Evolutionary conservation across 2,888 invertebrate genomes (phyloP), one percentile per base, ranked within the genome.

Genomic region (Xiphydria camelus): DNA sequence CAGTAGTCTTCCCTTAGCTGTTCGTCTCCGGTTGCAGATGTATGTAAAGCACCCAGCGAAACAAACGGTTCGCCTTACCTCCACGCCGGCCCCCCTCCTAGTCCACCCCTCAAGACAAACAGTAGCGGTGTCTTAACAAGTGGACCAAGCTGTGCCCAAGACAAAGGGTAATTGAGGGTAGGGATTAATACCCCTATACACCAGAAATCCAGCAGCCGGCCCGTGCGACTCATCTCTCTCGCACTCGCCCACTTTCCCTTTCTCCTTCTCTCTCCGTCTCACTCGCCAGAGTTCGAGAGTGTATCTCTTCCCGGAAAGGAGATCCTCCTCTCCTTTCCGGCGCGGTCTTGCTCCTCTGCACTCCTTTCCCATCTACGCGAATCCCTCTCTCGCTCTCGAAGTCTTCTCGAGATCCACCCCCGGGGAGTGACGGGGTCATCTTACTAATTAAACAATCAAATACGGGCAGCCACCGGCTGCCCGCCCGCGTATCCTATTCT

Each of bases 101-200:
- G 64, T 66, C 67, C 66, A 66, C 63, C 69, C 64, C 66, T 70
- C 64, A 75, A 75, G 75, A 75, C 75, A 75, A 75, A 75, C 75
- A 75, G 75, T 75, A 68, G 73, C 72, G 74, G 74, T 74, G 75
- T 75, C 75, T 75, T 75, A 75, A 75, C 74, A 74, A 75, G 75
- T 75, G 75, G 75, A 75, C 75, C 73, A 74, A 75, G 73, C 74
- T 70, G 70, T 62, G 71, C 74, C 73, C 75, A 75, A 75, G 75
- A 75, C 75, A 75, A 75, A 75, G 74, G 75, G 75, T 74, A 75
- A 75, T 75, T 75, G 75, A 75, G 75, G 73, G 68, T 72, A 72
- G 71, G 75, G 73, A 75, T 75, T 75, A 75, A 75, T 75, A 73
- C 75, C 73, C 75, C 72, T 73, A 75, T 74, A 74, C 70, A 70